Base-by-base conservation (phyloP, 2,888 invertebrate species). In the Dioctria rufipes region DNA sequence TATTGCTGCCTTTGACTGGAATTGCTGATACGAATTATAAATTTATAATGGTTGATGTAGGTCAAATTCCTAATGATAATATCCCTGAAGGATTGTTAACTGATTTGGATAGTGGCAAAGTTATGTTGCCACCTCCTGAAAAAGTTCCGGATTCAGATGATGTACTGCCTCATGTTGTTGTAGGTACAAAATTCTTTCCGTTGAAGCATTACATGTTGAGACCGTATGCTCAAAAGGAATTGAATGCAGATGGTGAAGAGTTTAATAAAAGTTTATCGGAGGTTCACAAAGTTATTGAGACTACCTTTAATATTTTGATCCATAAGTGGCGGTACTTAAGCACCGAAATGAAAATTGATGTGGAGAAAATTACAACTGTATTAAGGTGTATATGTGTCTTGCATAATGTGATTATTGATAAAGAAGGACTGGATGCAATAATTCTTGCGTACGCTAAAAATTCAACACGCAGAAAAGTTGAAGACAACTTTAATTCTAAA, bases 21-120 rank as follows among this genome's bases (percentile, higher is more conserved):
- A 69, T 69, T 25, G 69, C n/a, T 9, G 69, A 69, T 51, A 39
- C 69, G 0, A 69, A 69, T 13, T 69, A 69, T 37, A 69, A 69
- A 4, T 69, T 69, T 6, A 4, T 69, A 37, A 51, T 51, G 37
- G 43, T 69, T 3, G 69, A 69, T 51, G 51, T 69, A 9, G 69
- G 51, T 11, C n/a, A 51, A 39, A 9, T 51, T 69, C 69, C 11
- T 9, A 51, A 69, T 69, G 51, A 37, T n/a, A 25, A 42, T 5
- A 37, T 69, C 25, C 69, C 69, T 54, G 54, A 54, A 54, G 54
- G 54, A 11, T n/a, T 54, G n/a, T 11, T 54, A 54, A 54, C 4
- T n/a, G 54, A 54, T 4, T 4, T 54, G 4, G 54, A 54, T 4
- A 54, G n/a, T 54, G 11, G 11, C 11, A 54, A 54, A 54, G 11